Conservation (phyloP, 37 sponge, comb jelly and placozoan species). For the Cliona cf. orientalis region DNA sequence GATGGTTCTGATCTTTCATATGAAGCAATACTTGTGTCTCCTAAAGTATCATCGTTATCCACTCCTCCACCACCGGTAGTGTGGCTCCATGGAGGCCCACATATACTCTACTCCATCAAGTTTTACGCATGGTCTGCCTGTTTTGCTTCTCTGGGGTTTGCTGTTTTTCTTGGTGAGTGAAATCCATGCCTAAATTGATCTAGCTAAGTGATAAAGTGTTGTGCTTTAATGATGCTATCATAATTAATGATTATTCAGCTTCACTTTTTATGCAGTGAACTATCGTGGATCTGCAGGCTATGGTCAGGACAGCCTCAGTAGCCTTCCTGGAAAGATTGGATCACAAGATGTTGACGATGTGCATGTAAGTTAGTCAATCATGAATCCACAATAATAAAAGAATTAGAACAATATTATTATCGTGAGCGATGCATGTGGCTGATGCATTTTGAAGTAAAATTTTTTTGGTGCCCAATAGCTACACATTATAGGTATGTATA, state of each 20-base stretch:
- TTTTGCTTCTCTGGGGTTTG: conserved; percentile 69
- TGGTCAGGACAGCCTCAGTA: conserved; percentile 72
- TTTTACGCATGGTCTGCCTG: conserved; percentile 52
- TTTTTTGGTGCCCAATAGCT: too few relatives aligned
- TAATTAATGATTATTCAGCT: too few relatives aligned
- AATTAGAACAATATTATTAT: too few relatives aligned
- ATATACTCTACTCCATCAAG: conserved; percentile 35
- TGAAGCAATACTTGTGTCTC: conserved; percentile 51
- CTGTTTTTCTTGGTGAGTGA: conserved; percentile 79
- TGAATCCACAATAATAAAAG: too few relatives aligned
- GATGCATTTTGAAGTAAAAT: too few relatives aligned
- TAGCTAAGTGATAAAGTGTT: too few relatives aligned
- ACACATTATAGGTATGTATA: too few relatives aligned
- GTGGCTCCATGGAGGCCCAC: conserved; percentile 79
- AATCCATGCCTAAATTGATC: background rate
- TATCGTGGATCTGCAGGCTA: conserved; percentile 92
- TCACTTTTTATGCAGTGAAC: too few relatives aligned
- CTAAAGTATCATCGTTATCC: background rate
- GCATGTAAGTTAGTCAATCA: too few relatives aligned
- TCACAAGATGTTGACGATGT: conserved; percentile 91
- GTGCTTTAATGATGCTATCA: too few relatives aligned
- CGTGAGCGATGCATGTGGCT: too few relatives aligned
- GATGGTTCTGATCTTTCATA: conserved; percentile 30
- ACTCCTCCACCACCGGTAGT: conserved; percentile 17
- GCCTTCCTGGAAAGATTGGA: conserved; percentile 89